A percentile compares a stretch with the other conserved stretches of the same genome.
These are phyloP conservation scores for Mastacembelus armatus DNA, from an alignment of 2,797 vertebrate species.

Conservation along the genomic window DNA sequence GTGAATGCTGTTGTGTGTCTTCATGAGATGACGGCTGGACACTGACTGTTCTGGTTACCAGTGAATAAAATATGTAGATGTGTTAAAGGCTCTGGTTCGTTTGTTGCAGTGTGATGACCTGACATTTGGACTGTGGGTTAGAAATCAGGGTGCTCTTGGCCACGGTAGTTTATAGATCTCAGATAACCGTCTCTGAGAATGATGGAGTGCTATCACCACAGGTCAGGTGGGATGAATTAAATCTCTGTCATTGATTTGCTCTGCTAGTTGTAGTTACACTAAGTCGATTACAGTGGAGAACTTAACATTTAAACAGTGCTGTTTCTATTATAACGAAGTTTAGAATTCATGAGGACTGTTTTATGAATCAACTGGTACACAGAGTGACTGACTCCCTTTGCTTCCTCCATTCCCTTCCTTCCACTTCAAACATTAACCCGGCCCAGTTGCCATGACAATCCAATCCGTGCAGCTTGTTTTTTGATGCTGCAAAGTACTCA, in stretches of 20 bases:
- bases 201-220: neutral
- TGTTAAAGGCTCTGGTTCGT: neutral
- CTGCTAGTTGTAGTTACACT: slow-evolving; percentile 33
- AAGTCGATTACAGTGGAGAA: slow-evolving; percentile 19
- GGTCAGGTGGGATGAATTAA: slow-evolving; percentile 14
- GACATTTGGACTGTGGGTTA: slow-evolving; percentile 18
- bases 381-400: slow-evolving; percentile 12
- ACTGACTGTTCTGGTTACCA: slow-evolving; percentile 25
- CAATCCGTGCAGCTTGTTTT: slow-evolving; percentile 70
- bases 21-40: slow-evolving; percentile 8
- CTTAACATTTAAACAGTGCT: slow-evolving; percentile 23
- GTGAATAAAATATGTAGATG: slow-evolving; percentile 28
- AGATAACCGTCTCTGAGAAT: slow-evolving; percentile 12
- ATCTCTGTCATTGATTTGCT: slow-evolving; percentile 26
- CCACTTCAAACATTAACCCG: slow-evolving; percentile 65
- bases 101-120: neutral
- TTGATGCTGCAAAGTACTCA: slow-evolving; percentile 67
- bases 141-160: neutral
- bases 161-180: slow-evolving; percentile 4
- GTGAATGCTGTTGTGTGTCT: neutral
- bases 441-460: slow-evolving; percentile 80
- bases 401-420: slow-evolving; percentile 28
- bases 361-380: slow-evolving; percentile 34
- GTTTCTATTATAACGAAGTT: slow-evolving; percentile 38
- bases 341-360: slow-evolving; percentile 29